Base-by-base conservation (phyloP, 1,140 invertebrate genomes). In the Leptinotarsa undecemlineata region DNA sequence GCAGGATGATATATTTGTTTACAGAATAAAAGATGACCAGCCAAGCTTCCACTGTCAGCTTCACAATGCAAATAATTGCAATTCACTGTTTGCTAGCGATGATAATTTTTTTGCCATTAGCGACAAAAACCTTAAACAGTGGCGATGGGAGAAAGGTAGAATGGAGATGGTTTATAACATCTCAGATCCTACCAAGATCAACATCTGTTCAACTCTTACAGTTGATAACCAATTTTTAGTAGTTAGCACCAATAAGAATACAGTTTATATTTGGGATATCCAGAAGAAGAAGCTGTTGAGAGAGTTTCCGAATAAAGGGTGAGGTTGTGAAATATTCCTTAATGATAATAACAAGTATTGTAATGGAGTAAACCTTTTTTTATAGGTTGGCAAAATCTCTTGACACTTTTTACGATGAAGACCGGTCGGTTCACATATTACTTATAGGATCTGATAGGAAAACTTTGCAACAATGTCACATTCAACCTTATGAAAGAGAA, bases 391-490 rank as follows among this genome's bases (percentile, higher is more conserved):
- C 72, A 2, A 71, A 69, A 26, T 77, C 66, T 23, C 63, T 79
- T 48, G 74, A 76, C 73, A 72, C 71, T n/a, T 78, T 64, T 61
- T 77, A 72, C 68, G 64, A 74, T 21, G 73, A 76, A 62, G 48
- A 74, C n/a, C 69, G 48, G 23, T 75, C 71, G 6, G 66, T 76
- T 13, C 71, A 76, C 64, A 62, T 79, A 15, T 60, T 75, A 26
- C 68, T 79, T 15, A 75, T 77, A 20, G 69, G 76, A n/a, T 75
- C 76, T 1, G 76, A 79, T 72, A 75, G 73, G 19, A 75, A 74
- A 66, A 77, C 26, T 20, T 61, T 79, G 21, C 73, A 77, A 72
- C 76, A 77, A 68, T 79, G 76, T 20, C 66, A 77, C 23, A 68
- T 79, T 2, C 66, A 74, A 15, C 72, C 72, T 13, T 19, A 51